phyloP scores from a whole-genome alignment of 2,888 invertebrate genomes.

The Lamellibrachia satsuma region DNA sequence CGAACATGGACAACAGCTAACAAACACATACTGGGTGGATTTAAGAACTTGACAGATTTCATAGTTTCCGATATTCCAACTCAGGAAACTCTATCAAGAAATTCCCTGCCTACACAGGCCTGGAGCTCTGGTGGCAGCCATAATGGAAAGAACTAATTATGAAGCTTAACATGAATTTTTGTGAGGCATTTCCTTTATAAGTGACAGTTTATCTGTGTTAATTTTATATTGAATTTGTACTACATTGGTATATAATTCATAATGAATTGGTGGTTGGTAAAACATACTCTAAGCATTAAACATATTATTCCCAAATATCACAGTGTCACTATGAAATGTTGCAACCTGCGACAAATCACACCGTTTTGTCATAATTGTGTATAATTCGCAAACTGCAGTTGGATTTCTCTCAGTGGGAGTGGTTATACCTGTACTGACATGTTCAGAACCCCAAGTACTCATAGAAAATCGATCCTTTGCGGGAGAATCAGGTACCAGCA shows the following conservation, averaged over 20 bases:
- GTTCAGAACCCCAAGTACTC: not conserved
- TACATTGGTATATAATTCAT: not conserved
- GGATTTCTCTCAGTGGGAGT: not conserved
- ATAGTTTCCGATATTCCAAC: not conserved
- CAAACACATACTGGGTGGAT: not conserved
- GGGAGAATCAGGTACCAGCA: not conserved
- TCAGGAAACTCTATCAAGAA: not conserved
- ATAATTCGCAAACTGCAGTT: not conserved
- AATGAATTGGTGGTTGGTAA: not conserved
- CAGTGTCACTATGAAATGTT: not conserved
- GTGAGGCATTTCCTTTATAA: not conserved
- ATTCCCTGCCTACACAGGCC: not conserved
- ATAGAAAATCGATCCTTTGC: not conserved
- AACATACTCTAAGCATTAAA: not conserved
- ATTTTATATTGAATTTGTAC: not conserved
- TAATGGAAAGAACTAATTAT: not conserved
- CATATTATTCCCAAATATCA: not conserved
- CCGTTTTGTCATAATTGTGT: not conserved
- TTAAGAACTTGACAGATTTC: not conserved
- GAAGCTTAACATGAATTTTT: not conserved
- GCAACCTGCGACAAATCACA: not conserved
- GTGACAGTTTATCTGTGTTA: not conserved
- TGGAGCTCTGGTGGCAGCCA: not conserved
- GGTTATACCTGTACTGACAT: not conserved
- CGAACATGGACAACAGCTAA: not conserved